These are phyloP conservation scores for Melozone crissalis DNA, from an alignment of 2,113 vertebrate genomes.

Conservation along the genomic window DNA sequence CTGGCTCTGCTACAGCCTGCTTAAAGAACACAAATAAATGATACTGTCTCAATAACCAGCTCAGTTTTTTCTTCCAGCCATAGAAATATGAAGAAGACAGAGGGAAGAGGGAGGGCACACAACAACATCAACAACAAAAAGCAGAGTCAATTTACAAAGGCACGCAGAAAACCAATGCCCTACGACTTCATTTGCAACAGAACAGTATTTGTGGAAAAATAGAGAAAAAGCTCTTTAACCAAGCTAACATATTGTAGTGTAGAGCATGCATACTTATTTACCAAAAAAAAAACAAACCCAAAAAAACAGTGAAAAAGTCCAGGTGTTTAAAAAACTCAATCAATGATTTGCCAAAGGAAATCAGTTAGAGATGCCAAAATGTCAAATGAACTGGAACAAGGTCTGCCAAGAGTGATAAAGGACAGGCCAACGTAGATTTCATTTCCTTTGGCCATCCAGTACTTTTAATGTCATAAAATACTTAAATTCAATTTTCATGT, in stretches of 20 bases:
- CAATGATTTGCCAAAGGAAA: slow-evolving; percentile 34
- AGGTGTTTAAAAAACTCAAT: neutral
- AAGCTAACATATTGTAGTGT: slow-evolving; percentile 37
- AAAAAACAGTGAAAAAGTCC: neutral
- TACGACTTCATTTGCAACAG: slow-evolving; percentile 41
- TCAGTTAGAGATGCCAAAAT: neutral
- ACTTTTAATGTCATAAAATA: neutral
- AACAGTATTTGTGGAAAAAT: slow-evolving; percentile 44
- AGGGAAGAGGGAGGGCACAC: slow-evolving; percentile 54
- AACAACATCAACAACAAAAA: slow-evolving; percentile 63
- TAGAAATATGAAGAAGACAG: slow-evolving; percentile 73
- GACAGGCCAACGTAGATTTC: neutral
- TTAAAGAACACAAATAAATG: slow-evolving; percentile 82
- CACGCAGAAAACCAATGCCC: slow-evolving; percentile 42
- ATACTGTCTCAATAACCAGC: slow-evolving; percentile 79
- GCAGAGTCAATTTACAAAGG: slow-evolving; percentile 66
- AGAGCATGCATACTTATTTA: slow-evolving; percentile 31
- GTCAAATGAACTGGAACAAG: neutral
- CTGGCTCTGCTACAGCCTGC: slow-evolving; percentile 81
- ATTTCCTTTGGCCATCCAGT: neutral
- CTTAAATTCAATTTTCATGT: neutral
- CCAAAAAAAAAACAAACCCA: slow-evolving; percentile 14
- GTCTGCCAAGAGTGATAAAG: neutral
- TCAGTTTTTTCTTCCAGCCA: slow-evolving; percentile 76
- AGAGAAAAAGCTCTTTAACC: slow-evolving; percentile 54